Evolutionary conservation across 2,888 invertebrate species (phyloP).

Genomic region (Oeneis ivallda): DNA sequence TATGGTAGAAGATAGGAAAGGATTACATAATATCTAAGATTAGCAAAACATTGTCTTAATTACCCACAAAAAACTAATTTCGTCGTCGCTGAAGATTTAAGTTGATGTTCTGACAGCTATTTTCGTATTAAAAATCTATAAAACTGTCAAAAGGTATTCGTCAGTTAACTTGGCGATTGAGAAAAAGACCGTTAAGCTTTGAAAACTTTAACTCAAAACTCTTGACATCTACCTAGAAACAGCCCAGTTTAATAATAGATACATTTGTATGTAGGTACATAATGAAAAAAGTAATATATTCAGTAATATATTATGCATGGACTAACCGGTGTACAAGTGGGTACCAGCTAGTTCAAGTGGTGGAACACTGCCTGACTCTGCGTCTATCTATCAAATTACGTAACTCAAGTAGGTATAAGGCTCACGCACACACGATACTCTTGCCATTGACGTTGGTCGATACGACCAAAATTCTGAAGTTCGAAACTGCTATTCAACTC

Average conservation of each 20-base stretch:
- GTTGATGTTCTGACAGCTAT: no score
- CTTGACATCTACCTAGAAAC: not conserved
- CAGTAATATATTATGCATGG: constrained; percentile 14
- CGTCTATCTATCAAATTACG: constrained; percentile 27
- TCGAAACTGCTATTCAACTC: not conserved
- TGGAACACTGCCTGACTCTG: constrained; percentile 24
- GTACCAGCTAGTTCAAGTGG: constrained; percentile 10
- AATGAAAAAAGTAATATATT: constrained; percentile 6
- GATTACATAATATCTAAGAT: no score
- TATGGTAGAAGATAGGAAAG: no score
- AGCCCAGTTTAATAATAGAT: not conserved
- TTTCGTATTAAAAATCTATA: no score
- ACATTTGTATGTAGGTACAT: not conserved
- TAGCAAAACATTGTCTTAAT: no score
- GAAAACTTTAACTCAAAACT: not conserved
- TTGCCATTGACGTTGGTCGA: not conserved
- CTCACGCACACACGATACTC: not conserved
- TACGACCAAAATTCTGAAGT: not conserved
- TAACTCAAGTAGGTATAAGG: constrained; percentile 7
- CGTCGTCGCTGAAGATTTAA: no score
- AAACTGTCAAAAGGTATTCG: no score
- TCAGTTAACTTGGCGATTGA: no score
- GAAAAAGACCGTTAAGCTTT: not conserved
- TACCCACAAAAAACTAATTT: no score
- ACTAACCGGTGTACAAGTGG: constrained; percentile 4